Evolutionary conservation across 2,113 vertebrate genomes (phyloP), one percentile per base, ranked within the genome.

Genomic region (Ageneiosus marmoratus): DNA sequence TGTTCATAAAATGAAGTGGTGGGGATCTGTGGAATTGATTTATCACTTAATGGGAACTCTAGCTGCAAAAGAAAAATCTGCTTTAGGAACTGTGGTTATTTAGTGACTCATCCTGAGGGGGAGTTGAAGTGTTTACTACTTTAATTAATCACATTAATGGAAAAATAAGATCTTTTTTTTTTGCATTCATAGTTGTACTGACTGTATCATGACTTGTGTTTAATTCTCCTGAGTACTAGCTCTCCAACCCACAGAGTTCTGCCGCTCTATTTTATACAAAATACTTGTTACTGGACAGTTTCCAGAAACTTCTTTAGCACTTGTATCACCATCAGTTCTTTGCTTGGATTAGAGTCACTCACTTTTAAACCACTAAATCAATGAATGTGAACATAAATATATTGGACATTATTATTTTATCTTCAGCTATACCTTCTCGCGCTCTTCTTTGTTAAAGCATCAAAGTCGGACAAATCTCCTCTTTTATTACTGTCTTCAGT

Each of bases 401-500:
- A 37, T 12, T n/a, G 67, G 12, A n/a, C 20, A 22, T 41, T 69
- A 44, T 22, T 20, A 10, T 67, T 22, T 12, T 22, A 72, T 72
- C 24, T 41, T 24, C 18, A 69, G 4, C 10, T 29, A 1, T 9
- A 37, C 37, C 32, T 67, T 37, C 32, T 62, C 24, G 1, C 11
- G 9, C 24, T 60, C 56, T n/a, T 27, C 56, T 22, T 8, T 65
- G 50, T 32, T 53, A 4, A 20, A 24, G 11, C 46, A 67, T 67
- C 78, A 80, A 55, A 80, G 50, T 27, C 48, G 16, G 34, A 67
- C 60, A 80, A 62, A 51, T 80, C 60, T 51, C 62, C 62, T 27
- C 13, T 20, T 46, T 27, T 62, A 15, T 60, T 56, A 22, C 22
- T 11, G 24, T 24, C 37, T 46, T 5, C 37, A 6, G 67, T 20